A percentile compares a stretch with the other conserved stretches of the same genome.
Evolutionary conservation across 2,113 vertebrate species (phyloP).

Genomic region (Rhipidura dahli): DNA sequence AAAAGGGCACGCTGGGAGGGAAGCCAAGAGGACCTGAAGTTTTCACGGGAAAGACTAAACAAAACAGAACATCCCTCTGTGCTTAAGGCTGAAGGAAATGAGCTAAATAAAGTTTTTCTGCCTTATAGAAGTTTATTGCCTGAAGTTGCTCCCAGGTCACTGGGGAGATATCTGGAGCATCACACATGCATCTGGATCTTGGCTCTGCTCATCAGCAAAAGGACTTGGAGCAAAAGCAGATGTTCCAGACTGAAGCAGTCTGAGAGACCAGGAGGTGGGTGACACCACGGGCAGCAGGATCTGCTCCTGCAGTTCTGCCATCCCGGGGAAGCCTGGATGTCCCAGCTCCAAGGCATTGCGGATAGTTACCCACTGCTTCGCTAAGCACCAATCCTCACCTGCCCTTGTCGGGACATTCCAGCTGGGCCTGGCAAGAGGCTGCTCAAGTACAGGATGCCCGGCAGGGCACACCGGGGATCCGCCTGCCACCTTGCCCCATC

Average conservation of each 20-base stretch:
- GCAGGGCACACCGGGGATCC: neutral
- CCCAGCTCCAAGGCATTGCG: neutral
- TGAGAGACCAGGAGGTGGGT: no score
- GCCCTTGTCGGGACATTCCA: neutral
- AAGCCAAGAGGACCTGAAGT: neutral
- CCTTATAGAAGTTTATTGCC: neutral
- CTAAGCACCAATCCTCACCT: neutral
- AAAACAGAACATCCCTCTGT: neutral
- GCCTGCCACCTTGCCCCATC: neutral
- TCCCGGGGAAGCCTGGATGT: neutral
- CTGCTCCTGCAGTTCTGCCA: neutral
- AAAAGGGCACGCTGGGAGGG: neutral
- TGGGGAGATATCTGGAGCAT: neutral
- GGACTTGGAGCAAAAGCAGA: neutral
- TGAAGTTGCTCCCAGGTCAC: neutral
- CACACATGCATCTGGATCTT: rapidly evolving
- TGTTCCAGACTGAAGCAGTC: neutral
- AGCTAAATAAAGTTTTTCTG: neutral
- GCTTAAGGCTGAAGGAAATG: neutral
- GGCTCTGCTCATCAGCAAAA: neutral
- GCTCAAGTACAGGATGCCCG: neutral
- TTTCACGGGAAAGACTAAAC: neutral
- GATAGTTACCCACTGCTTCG: neutral
- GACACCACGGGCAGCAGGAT: neutral
- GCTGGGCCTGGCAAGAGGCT: neutral